Percentiles rank a stretch among this genome's conserved stretches.
These are phyloP conservation scores for Stegastes partitus DNA, from an alignment of 2,113 vertebrate species.

Conservation along the genomic window DNA sequence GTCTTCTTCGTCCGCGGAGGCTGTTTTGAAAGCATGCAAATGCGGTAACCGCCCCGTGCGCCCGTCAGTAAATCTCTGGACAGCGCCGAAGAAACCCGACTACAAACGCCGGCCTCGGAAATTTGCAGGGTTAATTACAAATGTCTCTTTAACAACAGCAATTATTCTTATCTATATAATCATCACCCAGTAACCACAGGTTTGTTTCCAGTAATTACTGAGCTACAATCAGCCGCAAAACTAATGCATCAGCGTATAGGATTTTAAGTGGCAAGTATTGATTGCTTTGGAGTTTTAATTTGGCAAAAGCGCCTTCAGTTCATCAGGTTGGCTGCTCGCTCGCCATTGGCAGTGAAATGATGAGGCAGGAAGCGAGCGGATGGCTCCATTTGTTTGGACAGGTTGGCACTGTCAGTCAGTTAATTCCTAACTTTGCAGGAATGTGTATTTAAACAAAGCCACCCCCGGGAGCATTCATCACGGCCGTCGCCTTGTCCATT, in stretches of 20 bases:
- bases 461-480: conserved; percentile 60
- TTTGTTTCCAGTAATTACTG: conserved; percentile 41
- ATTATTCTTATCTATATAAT: conserved; percentile 50
- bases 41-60: background rate
- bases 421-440: conserved; percentile 57
- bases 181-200: conserved; percentile 12
- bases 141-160: conserved; percentile 23
- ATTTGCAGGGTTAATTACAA: conserved; percentile 43
- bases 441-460: conserved; percentile 67
- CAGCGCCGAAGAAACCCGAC: background rate
- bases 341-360: conserved; percentile 37
- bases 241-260: conserved; percentile 16
- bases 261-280: conserved; percentile 47
- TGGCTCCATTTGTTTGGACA: conserved; percentile 45
- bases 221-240: conserved; percentile 34
- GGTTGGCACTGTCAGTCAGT: conserved; percentile 52
- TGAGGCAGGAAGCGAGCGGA: conserved; percentile 45
- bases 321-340: conserved; percentile 25
- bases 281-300: conserved; percentile 63
- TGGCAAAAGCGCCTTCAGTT: conserved; percentile 37
- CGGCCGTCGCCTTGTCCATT: conserved; percentile 43
- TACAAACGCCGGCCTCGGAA: background rate
- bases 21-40: background rate
- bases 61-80: background rate
- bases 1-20: background rate